These are phyloP conservation scores for Belgica antarctica DNA, from an alignment of 2,888 invertebrate genomes.

Conservation along the genomic window DNA sequence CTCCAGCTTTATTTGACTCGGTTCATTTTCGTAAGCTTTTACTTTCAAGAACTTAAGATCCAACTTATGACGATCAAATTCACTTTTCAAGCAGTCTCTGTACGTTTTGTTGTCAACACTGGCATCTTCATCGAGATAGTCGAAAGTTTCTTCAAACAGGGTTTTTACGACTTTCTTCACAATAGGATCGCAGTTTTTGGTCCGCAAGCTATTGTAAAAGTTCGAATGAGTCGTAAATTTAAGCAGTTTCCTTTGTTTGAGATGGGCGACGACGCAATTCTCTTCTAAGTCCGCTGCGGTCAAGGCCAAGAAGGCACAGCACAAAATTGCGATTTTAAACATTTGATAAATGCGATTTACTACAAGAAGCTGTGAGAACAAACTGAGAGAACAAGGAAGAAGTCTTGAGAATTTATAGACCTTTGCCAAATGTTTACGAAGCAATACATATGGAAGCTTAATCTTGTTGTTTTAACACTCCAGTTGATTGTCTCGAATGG, in stretches of 20 bases:
- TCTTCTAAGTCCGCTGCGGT: background rate
- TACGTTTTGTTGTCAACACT: slow-evolving; percentile 6
- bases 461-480: background rate
- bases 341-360: background rate
- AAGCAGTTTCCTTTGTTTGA: background rate
- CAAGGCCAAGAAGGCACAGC: background rate
- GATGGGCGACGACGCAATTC: background rate
- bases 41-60: background rate
- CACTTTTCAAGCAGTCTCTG: background rate
- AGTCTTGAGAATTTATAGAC: background rate
- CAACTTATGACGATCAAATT: background rate
- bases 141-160: background rate
- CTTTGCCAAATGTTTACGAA: background rate
- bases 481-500: background rate
- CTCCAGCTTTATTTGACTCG: background rate
- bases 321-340: background rate
- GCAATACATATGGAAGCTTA: background rate
- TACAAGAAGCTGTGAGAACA: background rate
- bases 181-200: slow-evolving; percentile 4
- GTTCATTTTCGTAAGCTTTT: background rate
- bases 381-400: background rate
- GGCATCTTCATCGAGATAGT: background rate
- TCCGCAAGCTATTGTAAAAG: background rate
- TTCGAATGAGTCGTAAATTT: background rate
- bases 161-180: background rate